Evolutionary conservation across 35 echinoderm and acorn worm species (phyloP).

Genomic region (Apostichopus parvimensis): DNA sequence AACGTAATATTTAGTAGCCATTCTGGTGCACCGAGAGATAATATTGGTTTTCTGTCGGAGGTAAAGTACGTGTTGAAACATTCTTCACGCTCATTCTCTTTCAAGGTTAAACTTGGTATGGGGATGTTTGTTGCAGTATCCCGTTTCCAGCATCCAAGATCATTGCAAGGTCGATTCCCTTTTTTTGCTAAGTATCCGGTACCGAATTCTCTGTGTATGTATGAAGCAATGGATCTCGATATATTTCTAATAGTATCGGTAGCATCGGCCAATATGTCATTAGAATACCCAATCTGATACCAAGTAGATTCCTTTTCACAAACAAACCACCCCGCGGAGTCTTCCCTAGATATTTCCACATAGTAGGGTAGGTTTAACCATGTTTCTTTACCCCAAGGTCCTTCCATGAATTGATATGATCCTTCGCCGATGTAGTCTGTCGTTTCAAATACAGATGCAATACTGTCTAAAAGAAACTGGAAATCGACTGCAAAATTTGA

Average conservation of each 20-base stretch:
- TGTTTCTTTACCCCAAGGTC: too few relatives aligned
- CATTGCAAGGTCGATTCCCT: not conserved
- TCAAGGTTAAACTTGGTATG: not conserved
- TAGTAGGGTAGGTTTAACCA: not conserved
- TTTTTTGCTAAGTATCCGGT: not conserved
- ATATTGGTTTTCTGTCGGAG: not conserved
- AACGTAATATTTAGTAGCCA: not conserved
- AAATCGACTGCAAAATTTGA: not conserved
- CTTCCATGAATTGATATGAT: too few relatives aligned
- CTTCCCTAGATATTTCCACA: not conserved
- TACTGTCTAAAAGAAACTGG: not conserved
- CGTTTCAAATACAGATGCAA: not conserved
- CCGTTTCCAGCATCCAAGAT: not conserved
- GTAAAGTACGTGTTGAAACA: not conserved
- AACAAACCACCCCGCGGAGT: not conserved
- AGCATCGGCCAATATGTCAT: not conserved
- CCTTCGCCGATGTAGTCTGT: too few relatives aligned
- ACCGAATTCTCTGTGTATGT: not conserved
- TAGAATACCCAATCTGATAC: not conserved
- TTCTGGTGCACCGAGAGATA: not conserved
- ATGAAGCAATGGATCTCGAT: not conserved
- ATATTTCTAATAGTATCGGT: not conserved
- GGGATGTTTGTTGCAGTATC: not conserved
- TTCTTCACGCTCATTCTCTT: not conserved
- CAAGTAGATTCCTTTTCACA: not conserved